phyloP scores from a whole-genome alignment of 2,888 invertebrate genomes.

The Cephus spinipes region DNA sequence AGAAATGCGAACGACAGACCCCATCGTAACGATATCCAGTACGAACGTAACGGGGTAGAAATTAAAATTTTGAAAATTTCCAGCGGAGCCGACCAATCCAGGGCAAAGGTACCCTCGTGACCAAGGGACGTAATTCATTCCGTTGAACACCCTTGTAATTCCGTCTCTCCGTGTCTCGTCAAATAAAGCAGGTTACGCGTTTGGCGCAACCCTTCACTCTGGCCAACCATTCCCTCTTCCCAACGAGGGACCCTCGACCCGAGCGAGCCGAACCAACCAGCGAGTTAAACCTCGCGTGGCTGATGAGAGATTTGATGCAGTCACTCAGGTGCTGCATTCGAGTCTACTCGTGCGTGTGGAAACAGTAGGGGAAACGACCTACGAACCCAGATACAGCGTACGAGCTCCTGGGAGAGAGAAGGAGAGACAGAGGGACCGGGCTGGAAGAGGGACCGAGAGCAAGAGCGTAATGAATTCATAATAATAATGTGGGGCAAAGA shows the following conservation, averaged over 20 bases:
- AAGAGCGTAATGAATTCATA: neutral
- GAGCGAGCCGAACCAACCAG: constrained; percentile 7
- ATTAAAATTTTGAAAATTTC: neutral
- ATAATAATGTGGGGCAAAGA: neutral
- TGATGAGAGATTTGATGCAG: constrained; percentile 43
- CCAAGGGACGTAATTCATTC: neutral
- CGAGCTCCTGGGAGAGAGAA: neutral
- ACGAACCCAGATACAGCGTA: neutral
- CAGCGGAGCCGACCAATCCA: neutral
- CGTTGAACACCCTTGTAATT: neutral
- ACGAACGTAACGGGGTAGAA: neutral
- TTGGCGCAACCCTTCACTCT: constrained; percentile 23
- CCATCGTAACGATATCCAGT: too few species aligned
- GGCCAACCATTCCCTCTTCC: constrained; percentile 15
- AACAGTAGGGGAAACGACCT: constrained; percentile 18
- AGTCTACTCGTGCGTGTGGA: constrained; percentile 35
- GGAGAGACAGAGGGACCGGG: neutral
- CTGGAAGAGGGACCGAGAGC: neutral
- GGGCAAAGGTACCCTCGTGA: neutral
- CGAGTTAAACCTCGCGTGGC: constrained; percentile 27
- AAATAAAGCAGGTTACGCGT: constrained; percentile 29
- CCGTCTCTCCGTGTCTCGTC: constrained; percentile 10
- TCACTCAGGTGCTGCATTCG: constrained; percentile 48
- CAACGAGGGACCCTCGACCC: neutral
- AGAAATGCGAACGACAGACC: too few species aligned